Conservation (phyloP, 2,797 vertebrate genomes). For the Lepilemur septentrionalis region DNA sequence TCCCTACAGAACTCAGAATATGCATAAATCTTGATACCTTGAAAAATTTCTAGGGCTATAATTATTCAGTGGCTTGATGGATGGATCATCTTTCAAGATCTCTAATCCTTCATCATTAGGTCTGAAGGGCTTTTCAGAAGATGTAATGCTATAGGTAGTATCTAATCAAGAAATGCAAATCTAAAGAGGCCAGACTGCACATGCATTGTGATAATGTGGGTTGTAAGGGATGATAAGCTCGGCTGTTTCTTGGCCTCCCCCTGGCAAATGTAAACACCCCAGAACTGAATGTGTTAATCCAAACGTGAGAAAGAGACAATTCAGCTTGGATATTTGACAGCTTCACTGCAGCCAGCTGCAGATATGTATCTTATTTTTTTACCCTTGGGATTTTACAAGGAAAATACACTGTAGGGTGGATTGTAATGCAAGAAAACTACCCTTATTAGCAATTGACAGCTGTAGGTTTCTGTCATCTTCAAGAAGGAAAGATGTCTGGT, state of each 20-base stretch:
- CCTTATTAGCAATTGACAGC: conserved; percentile 62
- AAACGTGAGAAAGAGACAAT: not conserved
- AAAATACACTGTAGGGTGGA: conserved; percentile 26
- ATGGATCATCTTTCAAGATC: not conserved
- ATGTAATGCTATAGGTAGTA: not conserved
- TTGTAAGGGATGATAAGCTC: not conserved
- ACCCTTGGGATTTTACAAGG: conserved; percentile 53
- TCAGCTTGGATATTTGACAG: conserved; percentile 62
- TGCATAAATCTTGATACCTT: not conserved
- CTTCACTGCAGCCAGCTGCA: conserved; percentile 61
- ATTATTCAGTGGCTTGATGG: not conserved
- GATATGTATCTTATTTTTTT: conserved; percentile 25
- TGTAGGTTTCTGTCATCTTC: conserved; percentile 51
- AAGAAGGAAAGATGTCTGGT: conserved; percentile 43
- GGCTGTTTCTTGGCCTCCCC: not conserved
- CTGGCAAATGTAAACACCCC: not conserved
- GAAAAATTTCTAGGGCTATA: not conserved
- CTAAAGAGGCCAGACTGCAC: not conserved
- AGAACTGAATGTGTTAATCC: not conserved
- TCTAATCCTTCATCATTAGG: not conserved
- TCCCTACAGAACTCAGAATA: not conserved
- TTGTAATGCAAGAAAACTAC: conserved; percentile 65
- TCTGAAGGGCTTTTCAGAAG: not conserved
- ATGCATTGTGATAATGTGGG: not conserved
- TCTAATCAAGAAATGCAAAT: conserved; percentile 31